phyloP scores from a whole-genome alignment of 2,888 invertebrate species.

The Drosophila quasianomalipes region DNA sequence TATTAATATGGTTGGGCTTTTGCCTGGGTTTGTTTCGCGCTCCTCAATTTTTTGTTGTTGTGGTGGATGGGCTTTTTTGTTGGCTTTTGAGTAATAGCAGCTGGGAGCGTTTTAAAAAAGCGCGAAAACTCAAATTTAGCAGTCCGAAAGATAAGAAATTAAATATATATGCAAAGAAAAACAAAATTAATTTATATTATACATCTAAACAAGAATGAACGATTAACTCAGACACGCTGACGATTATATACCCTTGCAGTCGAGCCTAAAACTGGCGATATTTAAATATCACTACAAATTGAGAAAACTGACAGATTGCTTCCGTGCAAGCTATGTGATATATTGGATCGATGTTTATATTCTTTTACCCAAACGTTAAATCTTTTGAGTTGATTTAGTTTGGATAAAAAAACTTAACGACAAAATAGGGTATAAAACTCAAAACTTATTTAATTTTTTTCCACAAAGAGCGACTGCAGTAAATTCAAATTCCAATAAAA shows the following conservation, averaged over 20 bases:
- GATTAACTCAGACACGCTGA: background rate
- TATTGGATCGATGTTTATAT: background rate
- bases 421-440: background rate
- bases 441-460: background rate
- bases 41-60: constrained; percentile 11
- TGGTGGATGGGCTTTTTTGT: constrained; percentile 40
- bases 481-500: background rate
- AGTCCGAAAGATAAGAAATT: background rate
- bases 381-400: background rate
- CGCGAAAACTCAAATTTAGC: background rate
- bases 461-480: background rate
- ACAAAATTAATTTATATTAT: background rate
- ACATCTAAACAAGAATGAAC: background rate
- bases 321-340: background rate
- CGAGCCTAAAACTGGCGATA: background rate
- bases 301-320: background rate
- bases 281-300: background rate
- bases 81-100: constrained; percentile 55
- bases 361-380: background rate
- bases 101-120: constrained; percentile 16
- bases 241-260: background rate
- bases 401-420: background rate
- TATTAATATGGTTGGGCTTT: constrained; percentile 55
- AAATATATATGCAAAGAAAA: background rate
- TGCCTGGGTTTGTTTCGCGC: constrained; percentile 6